Conservation (phyloP, 1,140 invertebrate species). For the Temnothorax nylanderi region DNA sequence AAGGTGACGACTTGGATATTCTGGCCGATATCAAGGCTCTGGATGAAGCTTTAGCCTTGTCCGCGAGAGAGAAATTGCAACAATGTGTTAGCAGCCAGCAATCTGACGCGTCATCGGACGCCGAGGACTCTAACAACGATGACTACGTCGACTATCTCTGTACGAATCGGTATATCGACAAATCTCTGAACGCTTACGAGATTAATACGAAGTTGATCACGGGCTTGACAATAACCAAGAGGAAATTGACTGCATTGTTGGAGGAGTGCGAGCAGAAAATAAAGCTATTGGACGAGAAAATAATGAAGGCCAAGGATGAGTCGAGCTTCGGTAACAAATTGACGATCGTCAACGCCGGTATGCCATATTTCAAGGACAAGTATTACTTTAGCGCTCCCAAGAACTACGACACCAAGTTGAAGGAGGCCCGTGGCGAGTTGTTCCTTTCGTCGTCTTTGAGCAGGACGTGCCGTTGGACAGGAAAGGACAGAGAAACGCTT, state of each 20-base stretch:
- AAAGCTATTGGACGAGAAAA: conserved; percentile 55
- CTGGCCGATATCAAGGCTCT: conserved; percentile 79
- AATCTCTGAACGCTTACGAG: conserved; percentile 23
- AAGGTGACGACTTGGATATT: conserved; percentile 76
- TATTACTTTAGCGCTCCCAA: conserved; percentile 77
- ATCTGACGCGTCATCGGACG: neutral
- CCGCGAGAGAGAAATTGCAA: neutral
- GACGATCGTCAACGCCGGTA: conserved; percentile 73
- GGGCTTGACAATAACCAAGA: conserved; percentile 62
- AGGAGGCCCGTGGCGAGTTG: conserved; percentile 79
- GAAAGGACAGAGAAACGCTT: conserved; percentile 76
- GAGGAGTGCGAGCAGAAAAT: conserved; percentile 74
- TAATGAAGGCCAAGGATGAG: conserved; percentile 47
- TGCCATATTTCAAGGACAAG: conserved; percentile 85
- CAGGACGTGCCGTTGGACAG: conserved; percentile 77
- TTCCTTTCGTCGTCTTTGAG: conserved; percentile 77
- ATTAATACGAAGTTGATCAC: conserved; percentile 75
- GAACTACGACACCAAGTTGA: conserved; percentile 82
- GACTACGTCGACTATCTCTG: neutral
- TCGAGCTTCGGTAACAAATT: conserved; percentile 14
- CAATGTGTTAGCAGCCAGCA: neutral
- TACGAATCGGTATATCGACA: neutral
- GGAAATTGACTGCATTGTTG: conserved; percentile 68
- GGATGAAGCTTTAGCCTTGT: conserved; percentile 68
- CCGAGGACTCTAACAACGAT: neutral